A percentile compares a stretch with the other conserved stretches of the same genome.
Conservation (phyloP, 2,113 vertebrate genomes). For the Centrocercus urophasianus region DNA sequence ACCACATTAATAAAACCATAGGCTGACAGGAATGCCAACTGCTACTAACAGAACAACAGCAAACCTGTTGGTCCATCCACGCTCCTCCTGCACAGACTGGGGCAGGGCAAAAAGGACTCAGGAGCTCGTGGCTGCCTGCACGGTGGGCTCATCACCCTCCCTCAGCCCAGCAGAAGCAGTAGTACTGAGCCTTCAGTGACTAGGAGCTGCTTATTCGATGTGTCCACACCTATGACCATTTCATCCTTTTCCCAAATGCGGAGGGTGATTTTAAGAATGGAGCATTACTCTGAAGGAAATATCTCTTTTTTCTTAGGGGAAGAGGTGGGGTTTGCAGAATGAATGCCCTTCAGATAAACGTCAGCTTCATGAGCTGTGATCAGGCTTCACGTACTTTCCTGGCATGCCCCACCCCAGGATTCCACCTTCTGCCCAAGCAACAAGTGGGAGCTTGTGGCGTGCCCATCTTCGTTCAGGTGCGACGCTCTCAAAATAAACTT, state of each 20-base stretch:
- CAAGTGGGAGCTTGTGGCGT: constrained; percentile 38
- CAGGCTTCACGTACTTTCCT: neutral
- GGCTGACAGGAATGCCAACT: neutral
- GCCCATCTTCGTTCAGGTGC: neutral
- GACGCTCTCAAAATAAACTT: constrained; percentile 33
- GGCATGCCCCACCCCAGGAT: neutral
- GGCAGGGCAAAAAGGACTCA: neutral
- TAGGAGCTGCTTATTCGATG: rapidly evolving
- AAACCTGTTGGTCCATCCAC: rapidly evolving
- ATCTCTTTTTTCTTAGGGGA: neutral
- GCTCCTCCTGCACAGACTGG: neutral
- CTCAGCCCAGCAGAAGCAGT: neutral
- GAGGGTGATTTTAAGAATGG: neutral
- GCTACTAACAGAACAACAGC: neutral
- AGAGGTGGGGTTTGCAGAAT: constrained; percentile 4
- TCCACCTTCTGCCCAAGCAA: neutral
- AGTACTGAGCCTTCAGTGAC: neutral
- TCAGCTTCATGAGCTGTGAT: neutral
- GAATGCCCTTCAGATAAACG: constrained; percentile 28
- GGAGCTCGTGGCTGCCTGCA: neutral
- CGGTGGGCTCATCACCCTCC: rapidly evolving
- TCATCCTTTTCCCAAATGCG: rapidly evolving
- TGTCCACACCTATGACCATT: neutral
- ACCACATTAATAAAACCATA: neutral
- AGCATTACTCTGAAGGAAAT: neutral